These are phyloP conservation scores for Lindbergichthys nudifrons DNA, from an alignment of 2,797 vertebrate genomes.

Conservation along the genomic window DNA sequence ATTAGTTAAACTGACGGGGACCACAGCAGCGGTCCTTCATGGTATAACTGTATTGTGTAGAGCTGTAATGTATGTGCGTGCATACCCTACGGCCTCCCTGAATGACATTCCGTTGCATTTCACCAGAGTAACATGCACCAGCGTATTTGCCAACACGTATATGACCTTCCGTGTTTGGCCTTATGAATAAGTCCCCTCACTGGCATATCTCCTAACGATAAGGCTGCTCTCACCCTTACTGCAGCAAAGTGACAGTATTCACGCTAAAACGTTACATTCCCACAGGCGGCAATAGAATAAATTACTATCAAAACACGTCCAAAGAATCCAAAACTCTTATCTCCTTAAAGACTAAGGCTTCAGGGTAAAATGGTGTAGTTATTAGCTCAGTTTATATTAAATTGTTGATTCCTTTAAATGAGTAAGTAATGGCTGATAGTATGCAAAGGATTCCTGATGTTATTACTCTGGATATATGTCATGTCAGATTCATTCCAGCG, in stretches of 20 bases:
- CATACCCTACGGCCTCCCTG: not conserved
- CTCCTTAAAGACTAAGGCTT: not conserved
- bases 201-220: conserved; percentile 41
- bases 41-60: not conserved
- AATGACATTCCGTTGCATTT: conserved; percentile 36
- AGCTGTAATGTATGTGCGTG: conserved; percentile 11
- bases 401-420: not conserved
- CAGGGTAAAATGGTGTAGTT: not conserved
- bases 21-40: not conserved
- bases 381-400: not conserved
- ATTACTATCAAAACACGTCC: conserved; percentile 29
- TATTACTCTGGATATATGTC: conserved; percentile 25
- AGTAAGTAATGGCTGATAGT: not conserved
- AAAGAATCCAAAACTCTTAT: not conserved
- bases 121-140: conserved; percentile 8
- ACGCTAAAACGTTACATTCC: not conserved
- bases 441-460: conserved; percentile 4
- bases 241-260: conserved; percentile 24
- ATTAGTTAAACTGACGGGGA: not conserved
- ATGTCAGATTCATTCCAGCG: conserved; percentile 19
- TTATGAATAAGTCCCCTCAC: conserved; percentile 31
- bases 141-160: conserved; percentile 12
- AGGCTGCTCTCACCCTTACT: conserved; percentile 12
- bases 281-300: conserved; percentile 22
- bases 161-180: conserved; percentile 35